Percentiles rank a stretch among this genome's conserved stretches.
Evolutionary conservation across 2,113 vertebrate species (phyloP).

Genomic region (Alouatta palliata): DNA sequence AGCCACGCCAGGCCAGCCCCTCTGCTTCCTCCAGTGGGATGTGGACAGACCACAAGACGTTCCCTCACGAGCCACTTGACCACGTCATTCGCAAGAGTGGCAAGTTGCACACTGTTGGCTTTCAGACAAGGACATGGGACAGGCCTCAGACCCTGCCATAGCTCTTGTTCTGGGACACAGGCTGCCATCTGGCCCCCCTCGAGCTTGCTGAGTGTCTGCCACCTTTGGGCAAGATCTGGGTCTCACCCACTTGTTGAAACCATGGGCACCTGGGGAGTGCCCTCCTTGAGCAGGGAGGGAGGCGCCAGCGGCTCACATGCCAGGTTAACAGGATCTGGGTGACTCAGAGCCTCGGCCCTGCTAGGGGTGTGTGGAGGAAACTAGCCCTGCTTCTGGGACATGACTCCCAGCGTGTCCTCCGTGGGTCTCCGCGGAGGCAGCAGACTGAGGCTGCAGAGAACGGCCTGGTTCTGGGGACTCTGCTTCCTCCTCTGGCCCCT

Average conservation of each 20-base stretch:
- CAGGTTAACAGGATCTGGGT: not conserved
- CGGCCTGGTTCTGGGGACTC: too few relatives aligned
- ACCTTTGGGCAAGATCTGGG: rapidly evolving
- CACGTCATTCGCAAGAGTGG: not conserved
- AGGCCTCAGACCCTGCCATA: rapidly evolving
- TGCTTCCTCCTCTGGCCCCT: too few relatives aligned
- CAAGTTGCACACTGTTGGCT: not conserved
- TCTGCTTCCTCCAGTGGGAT: not conserved
- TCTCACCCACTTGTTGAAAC: not conserved
- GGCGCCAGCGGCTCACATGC: rapidly evolving
- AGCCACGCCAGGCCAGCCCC: not conserved
- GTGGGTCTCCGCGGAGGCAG: not conserved
- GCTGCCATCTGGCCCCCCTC: not conserved
- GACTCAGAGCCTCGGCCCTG: not conserved
- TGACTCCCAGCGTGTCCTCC: not conserved
- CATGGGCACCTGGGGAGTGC: not conserved
- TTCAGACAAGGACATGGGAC: not conserved
- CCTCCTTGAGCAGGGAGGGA: rapidly evolving
- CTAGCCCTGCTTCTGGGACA: not conserved
- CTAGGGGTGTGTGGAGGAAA: not conserved
- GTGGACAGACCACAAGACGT: not conserved
- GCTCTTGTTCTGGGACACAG: not conserved
- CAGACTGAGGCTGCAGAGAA: not conserved
- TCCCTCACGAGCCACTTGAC: not conserved
- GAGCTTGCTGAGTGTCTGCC: not conserved